Percentiles rank a stretch among this genome's conserved stretches.
Evolutionary conservation across 2,888 invertebrate species (phyloP).

Genomic region (Macrophya alboannulata): DNA sequence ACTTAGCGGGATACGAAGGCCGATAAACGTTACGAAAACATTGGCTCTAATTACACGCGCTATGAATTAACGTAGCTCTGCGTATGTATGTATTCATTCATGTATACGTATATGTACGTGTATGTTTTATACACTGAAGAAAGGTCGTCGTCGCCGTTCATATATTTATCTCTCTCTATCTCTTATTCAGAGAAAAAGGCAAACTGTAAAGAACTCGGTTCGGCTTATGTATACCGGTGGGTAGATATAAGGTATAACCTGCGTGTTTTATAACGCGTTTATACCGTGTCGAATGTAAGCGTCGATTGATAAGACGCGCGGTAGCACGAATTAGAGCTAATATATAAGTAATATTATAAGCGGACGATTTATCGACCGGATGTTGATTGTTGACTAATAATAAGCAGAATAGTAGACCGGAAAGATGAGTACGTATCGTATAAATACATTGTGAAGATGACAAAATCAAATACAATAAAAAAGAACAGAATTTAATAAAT

Average conservation of each 20-base stretch:
- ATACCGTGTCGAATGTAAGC: background rate
- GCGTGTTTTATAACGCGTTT: background rate
- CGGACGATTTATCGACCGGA: background rate
- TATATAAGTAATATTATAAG: background rate
- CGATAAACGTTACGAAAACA: constrained; percentile 51
- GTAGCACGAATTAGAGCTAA: background rate
- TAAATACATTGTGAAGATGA: background rate
- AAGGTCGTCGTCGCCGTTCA: background rate
- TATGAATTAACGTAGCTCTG: constrained; percentile 8
- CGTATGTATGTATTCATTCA: background rate
- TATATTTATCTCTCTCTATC: background rate
- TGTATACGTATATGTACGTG: background rate
- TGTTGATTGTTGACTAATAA: constrained; percentile 2
- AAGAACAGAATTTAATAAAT: background rate
- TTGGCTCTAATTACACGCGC: constrained; percentile 46
- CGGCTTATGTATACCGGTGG: background rate
- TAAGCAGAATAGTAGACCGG: background rate
- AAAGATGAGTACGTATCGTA: background rate
- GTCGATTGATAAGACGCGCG: constrained; percentile 7
- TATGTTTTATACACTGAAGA: background rate
- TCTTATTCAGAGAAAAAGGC: background rate
- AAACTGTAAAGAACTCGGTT: background rate
- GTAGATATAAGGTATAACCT: background rate
- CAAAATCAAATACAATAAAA: no score
- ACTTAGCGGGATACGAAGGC: constrained; percentile 30